Conservation (phyloP, 2,113 vertebrate species). For the Callaeas wilsoni region DNA sequence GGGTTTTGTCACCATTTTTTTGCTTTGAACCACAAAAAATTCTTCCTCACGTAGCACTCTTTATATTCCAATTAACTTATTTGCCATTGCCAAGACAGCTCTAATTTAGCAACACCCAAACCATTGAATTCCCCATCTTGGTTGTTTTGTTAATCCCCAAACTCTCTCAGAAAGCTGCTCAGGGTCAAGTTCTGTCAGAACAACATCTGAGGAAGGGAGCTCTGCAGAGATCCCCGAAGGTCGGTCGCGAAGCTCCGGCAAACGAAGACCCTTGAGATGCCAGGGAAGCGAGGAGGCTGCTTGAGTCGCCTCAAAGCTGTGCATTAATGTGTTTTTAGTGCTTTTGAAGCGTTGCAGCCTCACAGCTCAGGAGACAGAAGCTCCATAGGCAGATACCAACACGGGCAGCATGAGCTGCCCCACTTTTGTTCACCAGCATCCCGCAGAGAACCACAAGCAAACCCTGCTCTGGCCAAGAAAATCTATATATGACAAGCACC, state of each 20-base stretch:
- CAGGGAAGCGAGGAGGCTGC: not conserved
- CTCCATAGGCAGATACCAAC: not conserved
- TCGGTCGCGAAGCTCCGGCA: not conserved
- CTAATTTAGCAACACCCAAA: not conserved
- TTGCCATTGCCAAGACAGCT: not conserved
- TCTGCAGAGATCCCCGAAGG: not conserved
- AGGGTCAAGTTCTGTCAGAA: not conserved
- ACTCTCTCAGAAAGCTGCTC: not conserved
- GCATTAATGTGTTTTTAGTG: not conserved
- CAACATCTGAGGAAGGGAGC: not conserved
- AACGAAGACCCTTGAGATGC: not conserved
- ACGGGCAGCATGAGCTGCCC: not conserved
- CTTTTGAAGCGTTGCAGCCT: not conserved
- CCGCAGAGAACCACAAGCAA: not conserved
- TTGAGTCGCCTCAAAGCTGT: not conserved
- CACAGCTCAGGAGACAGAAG: not conserved
- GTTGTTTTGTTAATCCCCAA: not conserved
- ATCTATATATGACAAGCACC: not conserved
- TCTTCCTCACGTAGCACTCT: rapidly evolving
- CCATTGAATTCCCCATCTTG: not conserved
- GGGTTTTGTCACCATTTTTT: not conserved
- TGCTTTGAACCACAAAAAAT: not conserved
- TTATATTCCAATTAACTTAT: not conserved
- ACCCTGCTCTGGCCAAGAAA: not conserved
- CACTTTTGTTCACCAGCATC: not conserved